Evolutionary conservation across 2,113 vertebrate species (phyloP).

Genomic region (Pseudopipra pipra): DNA sequence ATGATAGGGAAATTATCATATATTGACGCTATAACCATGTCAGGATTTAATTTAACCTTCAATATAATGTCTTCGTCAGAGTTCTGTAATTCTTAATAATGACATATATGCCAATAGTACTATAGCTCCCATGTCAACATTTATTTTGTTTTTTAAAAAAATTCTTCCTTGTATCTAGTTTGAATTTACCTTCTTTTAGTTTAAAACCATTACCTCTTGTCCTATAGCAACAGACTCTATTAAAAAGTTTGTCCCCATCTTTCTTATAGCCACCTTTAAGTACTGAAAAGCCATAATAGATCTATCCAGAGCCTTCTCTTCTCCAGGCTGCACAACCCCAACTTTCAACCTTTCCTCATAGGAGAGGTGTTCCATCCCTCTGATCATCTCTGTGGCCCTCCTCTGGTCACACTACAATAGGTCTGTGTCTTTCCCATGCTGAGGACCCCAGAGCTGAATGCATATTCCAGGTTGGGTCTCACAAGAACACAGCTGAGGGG

Average conservation of each 20-base stretch:
- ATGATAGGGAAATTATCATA: background rate
- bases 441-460: background rate
- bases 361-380: background rate
- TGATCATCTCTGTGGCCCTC: background rate
- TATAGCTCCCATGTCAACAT: background rate
- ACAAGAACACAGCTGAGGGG: background rate
- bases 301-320: background rate
- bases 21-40: background rate
- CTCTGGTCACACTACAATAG: background rate
- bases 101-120: background rate
- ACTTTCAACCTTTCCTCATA: background rate
- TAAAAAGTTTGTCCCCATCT: background rate
- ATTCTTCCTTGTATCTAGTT: background rate
- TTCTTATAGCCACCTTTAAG: background rate
- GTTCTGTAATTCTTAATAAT: background rate
- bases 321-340: background rate
- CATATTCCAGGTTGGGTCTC: background rate
- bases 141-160: background rate
- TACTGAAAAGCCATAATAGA: background rate
- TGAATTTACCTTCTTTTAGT: background rate
- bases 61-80: background rate
- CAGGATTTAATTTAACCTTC: background rate
- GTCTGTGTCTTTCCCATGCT: background rate
- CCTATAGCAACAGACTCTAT: fast-evolving
- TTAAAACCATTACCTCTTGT: background rate